These are phyloP conservation scores for Varanus salvator DNA, from an alignment of 2,113 vertebrate species.

Conservation along the genomic window DNA sequence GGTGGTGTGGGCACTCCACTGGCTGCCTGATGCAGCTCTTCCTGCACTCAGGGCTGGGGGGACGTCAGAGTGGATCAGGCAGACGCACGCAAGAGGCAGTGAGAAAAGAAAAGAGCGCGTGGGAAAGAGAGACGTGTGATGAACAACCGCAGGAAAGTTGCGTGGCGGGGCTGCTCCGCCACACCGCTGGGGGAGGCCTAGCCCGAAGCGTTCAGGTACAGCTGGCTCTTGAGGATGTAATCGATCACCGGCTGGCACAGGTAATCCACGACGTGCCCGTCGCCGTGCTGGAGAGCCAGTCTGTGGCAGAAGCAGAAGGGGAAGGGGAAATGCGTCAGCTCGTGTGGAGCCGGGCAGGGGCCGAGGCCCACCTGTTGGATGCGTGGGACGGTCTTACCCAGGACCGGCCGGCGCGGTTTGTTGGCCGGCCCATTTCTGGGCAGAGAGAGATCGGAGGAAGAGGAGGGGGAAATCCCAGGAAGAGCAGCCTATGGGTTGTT, in stretches of 20 bases:
- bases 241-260: slow-evolving; percentile 96
- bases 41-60: slow-evolving; percentile 45
- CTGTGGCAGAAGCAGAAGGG: slow-evolving; percentile 64
- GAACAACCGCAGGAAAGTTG: slow-evolving; percentile 61
- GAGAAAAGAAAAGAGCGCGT: slow-evolving; percentile 71
- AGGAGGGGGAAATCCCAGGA: background rate
- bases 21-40: slow-evolving; percentile 32
- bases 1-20: background rate
- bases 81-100: slow-evolving; percentile 57
- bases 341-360: fast-evolving
- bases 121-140: slow-evolving; percentile 55
- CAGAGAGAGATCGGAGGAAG: background rate
- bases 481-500: background rate
- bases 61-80: slow-evolving; percentile 58
- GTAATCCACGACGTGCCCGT: slow-evolving; percentile 96
- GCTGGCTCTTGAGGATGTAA: slow-evolving; percentile 98
- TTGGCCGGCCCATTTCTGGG: background rate
- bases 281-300: slow-evolving; percentile 97
- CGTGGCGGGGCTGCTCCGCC: slow-evolving; percentile 34
- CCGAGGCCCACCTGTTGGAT: background rate
- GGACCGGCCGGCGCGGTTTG: background rate
- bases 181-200: slow-evolving; percentile 68
- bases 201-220: slow-evolving; percentile 97
- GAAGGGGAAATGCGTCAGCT: slow-evolving; percentile 19
- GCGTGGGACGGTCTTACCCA: background rate